phyloP scores from a whole-genome alignment of 2,797 vertebrate species.

The Bradypus variegatus region DNA sequence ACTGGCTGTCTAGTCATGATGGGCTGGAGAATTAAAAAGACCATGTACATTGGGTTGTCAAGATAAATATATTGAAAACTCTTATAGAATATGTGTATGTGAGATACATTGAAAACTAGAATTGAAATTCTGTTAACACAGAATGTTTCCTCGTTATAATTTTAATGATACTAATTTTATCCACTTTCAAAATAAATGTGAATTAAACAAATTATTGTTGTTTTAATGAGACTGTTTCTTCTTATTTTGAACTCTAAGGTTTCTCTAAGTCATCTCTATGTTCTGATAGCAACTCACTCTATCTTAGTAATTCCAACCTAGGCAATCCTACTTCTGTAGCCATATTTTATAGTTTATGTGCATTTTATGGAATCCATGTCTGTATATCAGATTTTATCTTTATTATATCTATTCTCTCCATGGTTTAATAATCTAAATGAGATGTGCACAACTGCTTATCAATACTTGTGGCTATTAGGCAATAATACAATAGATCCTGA shows the following conservation, averaged over 20 bases:
- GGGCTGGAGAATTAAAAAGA: not conserved
- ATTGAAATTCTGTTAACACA: not conserved
- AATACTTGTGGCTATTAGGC: not conserved
- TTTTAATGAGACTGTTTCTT: not conserved
- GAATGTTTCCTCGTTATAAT: not conserved
- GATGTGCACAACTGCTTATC: not conserved
- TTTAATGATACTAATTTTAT: not conserved
- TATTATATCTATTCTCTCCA: not conserved
- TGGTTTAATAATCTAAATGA: not conserved
- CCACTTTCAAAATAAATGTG: constrained; percentile 27
- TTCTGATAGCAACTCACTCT: not conserved
- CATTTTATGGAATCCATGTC: not conserved
- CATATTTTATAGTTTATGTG: not conserved
- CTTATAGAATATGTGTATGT: no score
- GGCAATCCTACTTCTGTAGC: not conserved
- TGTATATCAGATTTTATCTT: not conserved
- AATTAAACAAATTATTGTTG: not conserved
- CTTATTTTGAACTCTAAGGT: not conserved
- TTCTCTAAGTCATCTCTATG: not conserved
- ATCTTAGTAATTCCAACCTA: not conserved
- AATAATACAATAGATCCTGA: not conserved
- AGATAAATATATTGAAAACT: not conserved
- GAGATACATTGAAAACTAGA: not conserved
- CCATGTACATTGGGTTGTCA: not conserved
- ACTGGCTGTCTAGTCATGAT: not conserved